A percentile compares a stretch with the other conserved stretches of the same genome.
Evolutionary conservation across 2,888 invertebrate genomes (phyloP).

Genomic region (Thelaira solivaga): DNA sequence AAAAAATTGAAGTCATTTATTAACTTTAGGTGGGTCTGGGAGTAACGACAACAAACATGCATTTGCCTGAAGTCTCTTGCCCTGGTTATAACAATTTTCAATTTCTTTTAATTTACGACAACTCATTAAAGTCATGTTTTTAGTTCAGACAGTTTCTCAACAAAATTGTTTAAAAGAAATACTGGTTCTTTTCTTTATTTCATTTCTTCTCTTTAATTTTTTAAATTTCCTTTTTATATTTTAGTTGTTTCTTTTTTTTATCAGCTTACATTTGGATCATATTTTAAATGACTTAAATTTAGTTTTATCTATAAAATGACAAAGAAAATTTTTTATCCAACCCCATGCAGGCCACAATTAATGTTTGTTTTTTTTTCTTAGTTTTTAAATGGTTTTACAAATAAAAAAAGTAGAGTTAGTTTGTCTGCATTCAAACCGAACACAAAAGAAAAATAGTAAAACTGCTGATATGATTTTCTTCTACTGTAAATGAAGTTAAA

Average conservation of each 20-base stretch:
- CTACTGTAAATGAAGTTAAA: no score
- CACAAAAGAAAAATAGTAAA: not conserved
- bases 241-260: not conserved
- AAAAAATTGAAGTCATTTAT: no score
- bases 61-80: no score
- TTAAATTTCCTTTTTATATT: not conserved
- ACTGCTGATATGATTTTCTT: constrained; percentile 40
- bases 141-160: no score
- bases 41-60: no score
- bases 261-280: constrained; percentile 37
- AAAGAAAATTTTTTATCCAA: constrained; percentile 4
- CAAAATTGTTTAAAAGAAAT: no score
- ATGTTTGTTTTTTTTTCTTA: not conserved
- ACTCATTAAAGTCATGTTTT: no score
- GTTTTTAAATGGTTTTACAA: not conserved
- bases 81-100: no score
- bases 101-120: no score
- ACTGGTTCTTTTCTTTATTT: no score
- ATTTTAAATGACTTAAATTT: constrained; percentile 40
- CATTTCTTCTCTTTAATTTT: no score
- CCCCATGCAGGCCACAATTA: constrained; percentile 31
- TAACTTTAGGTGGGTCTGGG: no score
- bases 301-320: constrained; percentile 40
- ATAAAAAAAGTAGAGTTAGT: not conserved
- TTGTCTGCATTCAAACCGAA: not conserved